Evolutionary conservation across 2,113 vertebrate genomes (phyloP).

Genomic region (Leptocoma aspasia): DNA sequence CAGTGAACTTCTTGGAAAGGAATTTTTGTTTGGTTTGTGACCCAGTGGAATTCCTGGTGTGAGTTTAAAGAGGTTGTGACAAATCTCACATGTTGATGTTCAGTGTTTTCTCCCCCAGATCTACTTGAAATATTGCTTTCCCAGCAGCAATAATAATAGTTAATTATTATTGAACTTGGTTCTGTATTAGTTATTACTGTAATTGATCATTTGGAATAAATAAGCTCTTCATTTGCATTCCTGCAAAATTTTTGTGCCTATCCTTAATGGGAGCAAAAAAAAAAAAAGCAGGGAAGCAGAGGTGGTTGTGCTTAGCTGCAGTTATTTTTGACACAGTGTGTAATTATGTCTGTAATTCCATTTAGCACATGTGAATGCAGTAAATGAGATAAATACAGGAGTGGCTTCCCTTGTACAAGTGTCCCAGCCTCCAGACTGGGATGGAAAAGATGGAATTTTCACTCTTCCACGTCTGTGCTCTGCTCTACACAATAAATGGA

Average conservation of each 20-base stretch:
- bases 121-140: not conserved
- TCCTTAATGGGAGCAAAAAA: not conserved
- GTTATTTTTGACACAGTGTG: not conserved
- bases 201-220: not conserved
- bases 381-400: not conserved
- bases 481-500: not conserved
- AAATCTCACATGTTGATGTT: not conserved
- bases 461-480: not conserved
- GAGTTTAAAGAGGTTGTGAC: not conserved
- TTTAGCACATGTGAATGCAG: not conserved
- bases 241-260: not conserved
- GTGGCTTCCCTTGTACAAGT: not conserved
- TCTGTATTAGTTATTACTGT: not conserved
- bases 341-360: not conserved
- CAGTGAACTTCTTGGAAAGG: not conserved
- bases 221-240: not conserved
- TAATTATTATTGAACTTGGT: not conserved
- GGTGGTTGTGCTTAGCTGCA: not conserved
- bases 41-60: not conserved
- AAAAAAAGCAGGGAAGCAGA: not conserved
- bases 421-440: not conserved
- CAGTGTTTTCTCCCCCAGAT: not conserved
- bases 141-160: not conserved
- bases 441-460: not conserved
- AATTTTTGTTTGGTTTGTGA: not conserved